Base-by-base conservation (phyloP, 1,140 invertebrate genomes). In the Drosophila carrolli region DNA sequence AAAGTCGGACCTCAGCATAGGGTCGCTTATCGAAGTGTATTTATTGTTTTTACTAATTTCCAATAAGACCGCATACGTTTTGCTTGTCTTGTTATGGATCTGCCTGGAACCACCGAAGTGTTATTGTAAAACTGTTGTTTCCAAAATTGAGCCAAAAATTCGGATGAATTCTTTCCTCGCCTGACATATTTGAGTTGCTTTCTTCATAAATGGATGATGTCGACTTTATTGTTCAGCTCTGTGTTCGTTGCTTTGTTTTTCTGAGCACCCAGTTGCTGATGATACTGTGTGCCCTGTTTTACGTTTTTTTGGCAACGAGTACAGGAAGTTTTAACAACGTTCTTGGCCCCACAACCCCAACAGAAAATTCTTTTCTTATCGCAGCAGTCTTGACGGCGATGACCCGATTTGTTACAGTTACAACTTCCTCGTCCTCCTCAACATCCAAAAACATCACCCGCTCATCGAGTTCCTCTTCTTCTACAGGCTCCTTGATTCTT, bases 21-120 rank as follows among this genome's bases (percentile, higher is more conserved):
- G 56, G 56, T 1, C 56, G 43, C 13, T 40, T 47, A 23, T 7
- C 58, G 35, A 9, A 53, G 53, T 1, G 59, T 10, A 13, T 40
- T 32, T 3, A 53, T 6, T 4, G 50, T 5, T 2, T 19, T 61
- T 0, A 9, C 10, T 3, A 13, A 23, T 27, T 16, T 27, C 14
- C 11, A 9, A 32, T 27, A 61, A 0, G 23, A 23, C 16, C 35
- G 38, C 4, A 61, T 19, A 3, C 47, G 6, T 4, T 41, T 61
- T 13, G 59, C 11, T 1, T 16, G 40, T 1, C 58, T 41, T 14
- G 29, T 9, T 13, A 9, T 2, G 4, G 7, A 23, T 37, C 41
- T 43, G 5, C 38, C 5, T 40, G 38, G 38, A 40, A n/a, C 38
- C 38, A 6, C 6, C 5, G 38, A 1, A 40, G 23, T 23, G n/a